Evolutionary conservation across 2,797 vertebrate species (phyloP).

Genomic region (Phoxinus dragarum): DNA sequence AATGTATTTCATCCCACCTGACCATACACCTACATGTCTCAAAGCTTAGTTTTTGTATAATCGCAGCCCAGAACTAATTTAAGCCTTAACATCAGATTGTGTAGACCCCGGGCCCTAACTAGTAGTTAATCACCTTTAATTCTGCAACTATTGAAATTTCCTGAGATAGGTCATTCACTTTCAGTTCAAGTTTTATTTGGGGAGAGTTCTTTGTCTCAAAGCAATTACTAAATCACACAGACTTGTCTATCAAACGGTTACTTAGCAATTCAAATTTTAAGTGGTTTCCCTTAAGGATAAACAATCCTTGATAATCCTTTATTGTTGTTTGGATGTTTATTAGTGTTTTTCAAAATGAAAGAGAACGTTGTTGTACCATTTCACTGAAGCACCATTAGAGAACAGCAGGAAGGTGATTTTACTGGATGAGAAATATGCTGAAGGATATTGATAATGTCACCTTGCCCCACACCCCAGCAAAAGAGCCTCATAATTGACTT

Average conservation of each 20-base stretch:
- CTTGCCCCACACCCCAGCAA: slow-evolving; percentile 21
- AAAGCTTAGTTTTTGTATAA: not conserved
- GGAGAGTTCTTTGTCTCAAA: slow-evolving; percentile 47
- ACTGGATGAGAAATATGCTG: slow-evolving; percentile 12
- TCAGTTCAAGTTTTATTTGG: slow-evolving; percentile 58
- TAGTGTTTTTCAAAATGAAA: slow-evolving; percentile 10
- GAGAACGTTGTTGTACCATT: not conserved
- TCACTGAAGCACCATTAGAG: not conserved
- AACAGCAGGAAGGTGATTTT: slow-evolving; percentile 7
- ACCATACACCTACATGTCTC: not conserved
- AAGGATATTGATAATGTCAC: slow-evolving; percentile 26
- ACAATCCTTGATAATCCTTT: not conserved
- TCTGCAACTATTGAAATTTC: slow-evolving; percentile 44
- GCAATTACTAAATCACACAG: slow-evolving; percentile 49
- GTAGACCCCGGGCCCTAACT: slow-evolving; percentile 12
- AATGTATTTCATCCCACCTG: not conserved
- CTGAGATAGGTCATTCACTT: slow-evolving; percentile 51
- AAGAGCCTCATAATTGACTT: slow-evolving; percentile 28
- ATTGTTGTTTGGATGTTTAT: slow-evolving; percentile 23
- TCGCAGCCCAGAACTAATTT: slow-evolving; percentile 19
- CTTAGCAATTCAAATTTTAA: slow-evolving; percentile 19
- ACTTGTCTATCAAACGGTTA: slow-evolving; percentile 39
- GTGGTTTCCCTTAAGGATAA: slow-evolving; percentile 14
- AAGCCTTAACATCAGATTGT: slow-evolving; percentile 33
- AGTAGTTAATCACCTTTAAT: slow-evolving; percentile 44